Percentiles rank a stretch among this genome's conserved stretches.
Evolutionary conservation across 2,797 vertebrate genomes (phyloP).

Genomic region (Melanotaenia nigrans): DNA sequence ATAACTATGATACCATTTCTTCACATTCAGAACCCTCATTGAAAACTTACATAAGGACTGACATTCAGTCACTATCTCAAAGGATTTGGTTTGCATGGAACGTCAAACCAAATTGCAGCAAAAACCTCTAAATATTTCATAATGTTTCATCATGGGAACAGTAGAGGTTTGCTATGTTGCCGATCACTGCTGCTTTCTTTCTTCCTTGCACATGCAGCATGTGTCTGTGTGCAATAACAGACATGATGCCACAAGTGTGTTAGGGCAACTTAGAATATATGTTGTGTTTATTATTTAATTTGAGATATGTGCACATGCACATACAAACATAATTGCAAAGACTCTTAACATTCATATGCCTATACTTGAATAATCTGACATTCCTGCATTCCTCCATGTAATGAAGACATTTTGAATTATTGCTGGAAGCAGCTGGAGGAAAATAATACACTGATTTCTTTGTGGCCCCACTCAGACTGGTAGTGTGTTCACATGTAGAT

Average conservation of each 20-base stretch:
- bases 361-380: background rate
- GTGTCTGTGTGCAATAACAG: background rate
- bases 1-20: constrained; percentile 21
- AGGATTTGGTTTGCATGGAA: constrained; percentile 33
- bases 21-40: constrained; percentile 46
- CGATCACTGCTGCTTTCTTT: constrained; percentile 41
- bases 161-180: constrained; percentile 48
- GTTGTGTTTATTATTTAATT: background rate
- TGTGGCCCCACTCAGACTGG: background rate
- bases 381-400: background rate
- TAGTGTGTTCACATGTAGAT: background rate
- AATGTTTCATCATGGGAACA: constrained; percentile 57
- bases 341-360: background rate
- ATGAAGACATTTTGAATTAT: background rate
- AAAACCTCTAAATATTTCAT: constrained; percentile 74
- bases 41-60: constrained; percentile 45
- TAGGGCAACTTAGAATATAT: background rate
- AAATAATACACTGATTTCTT: background rate
- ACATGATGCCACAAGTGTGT: background rate
- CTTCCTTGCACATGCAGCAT: constrained; percentile 4
- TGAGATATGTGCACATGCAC: background rate
- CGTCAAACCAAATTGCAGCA: constrained; percentile 67
- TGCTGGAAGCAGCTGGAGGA: constrained; percentile 6
- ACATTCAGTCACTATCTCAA: constrained; percentile 24
- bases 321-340: constrained; percentile 7